Evolutionary conservation across 2,113 vertebrate genomes (phyloP).

Genomic region (Aplodontia rufa): DNA sequence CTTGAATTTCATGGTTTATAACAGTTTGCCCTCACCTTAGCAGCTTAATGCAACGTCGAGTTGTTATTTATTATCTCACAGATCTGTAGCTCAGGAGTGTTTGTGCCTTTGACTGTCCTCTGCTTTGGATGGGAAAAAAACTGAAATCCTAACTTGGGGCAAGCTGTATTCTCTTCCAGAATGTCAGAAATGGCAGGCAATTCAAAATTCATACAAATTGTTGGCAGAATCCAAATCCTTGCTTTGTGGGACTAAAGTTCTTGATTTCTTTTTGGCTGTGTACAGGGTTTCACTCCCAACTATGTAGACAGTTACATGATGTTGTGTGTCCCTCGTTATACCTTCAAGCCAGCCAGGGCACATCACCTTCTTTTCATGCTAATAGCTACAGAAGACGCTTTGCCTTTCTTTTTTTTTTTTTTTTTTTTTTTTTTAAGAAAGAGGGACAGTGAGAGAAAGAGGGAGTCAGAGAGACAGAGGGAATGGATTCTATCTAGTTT

Average conservation of each 20-base stretch:
- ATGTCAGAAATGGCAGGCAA: not conserved
- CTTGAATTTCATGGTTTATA: too few species aligned
- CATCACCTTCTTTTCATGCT: not conserved
- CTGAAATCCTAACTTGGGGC: not conserved
- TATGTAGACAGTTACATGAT: not conserved
- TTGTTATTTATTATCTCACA: too few species aligned
- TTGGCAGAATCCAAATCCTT: not conserved
- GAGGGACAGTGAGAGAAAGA: too few species aligned
- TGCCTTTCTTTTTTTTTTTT: too few species aligned
- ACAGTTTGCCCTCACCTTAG: too few species aligned
- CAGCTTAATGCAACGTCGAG: too few species aligned
- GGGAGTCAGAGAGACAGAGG: too few species aligned
- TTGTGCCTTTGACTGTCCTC: not conserved
- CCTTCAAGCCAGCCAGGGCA: not conserved
- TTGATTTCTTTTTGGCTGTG: not conserved
- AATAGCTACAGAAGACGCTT: not conserved
- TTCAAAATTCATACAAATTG: not conserved
- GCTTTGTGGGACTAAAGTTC: not conserved
- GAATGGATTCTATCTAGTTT: too few species aligned
- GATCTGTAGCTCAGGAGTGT: too few species aligned
- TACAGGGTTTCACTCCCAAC: not conserved
- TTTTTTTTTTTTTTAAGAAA: too few species aligned
- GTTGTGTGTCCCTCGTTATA: not conserved
- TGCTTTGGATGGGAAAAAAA: not conserved
- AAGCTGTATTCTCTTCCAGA: not conserved